Percentiles rank a stretch among this genome's conserved stretches.
Conservation (phyloP, 1,140 invertebrate genomes). For the Reticulitermes speratus region DNA sequence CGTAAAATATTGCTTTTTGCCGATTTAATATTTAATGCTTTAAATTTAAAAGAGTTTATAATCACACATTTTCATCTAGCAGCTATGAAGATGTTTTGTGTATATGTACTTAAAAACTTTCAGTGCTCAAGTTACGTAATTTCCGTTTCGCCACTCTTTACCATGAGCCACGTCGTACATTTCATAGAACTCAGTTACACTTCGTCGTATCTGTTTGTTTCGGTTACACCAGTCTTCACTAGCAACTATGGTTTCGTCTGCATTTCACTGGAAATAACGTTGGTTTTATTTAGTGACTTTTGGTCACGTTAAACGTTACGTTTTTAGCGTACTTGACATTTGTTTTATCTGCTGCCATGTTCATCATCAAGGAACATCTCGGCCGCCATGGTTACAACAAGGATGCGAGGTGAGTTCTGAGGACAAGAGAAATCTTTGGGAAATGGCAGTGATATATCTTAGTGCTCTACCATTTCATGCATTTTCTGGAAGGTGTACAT, state of each 20-base stretch:
- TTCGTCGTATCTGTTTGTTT: not conserved
- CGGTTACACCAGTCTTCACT: not conserved
- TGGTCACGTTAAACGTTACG: not conserved
- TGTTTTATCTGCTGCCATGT: not conserved
- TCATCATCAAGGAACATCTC: not conserved
- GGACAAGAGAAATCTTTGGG: not conserved
- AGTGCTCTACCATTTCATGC: not conserved
- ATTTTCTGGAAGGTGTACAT: too few species aligned
- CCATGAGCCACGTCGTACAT: not conserved
- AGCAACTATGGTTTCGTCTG: not conserved
- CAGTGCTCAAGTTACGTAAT: not conserved
- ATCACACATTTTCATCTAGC: too few species aligned
- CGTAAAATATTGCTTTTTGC: too few species aligned
- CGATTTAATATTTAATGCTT: too few species aligned
- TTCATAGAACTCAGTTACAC: not conserved
- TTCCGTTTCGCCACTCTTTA: not conserved
- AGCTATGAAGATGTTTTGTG: too few species aligned
- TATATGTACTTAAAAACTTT: too few species aligned
- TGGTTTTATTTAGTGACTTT: not conserved
- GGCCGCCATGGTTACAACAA: not conserved
- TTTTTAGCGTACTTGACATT: too few species aligned
- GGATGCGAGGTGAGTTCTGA: not conserved
- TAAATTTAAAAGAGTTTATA: too few species aligned
- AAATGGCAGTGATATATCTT: not conserved
- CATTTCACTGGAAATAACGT: not conserved